Evolutionary conservation across 2,113 vertebrate genomes (phyloP), one percentile per base, ranked within the genome.

Genomic region (Coracopsis vasa): DNA sequence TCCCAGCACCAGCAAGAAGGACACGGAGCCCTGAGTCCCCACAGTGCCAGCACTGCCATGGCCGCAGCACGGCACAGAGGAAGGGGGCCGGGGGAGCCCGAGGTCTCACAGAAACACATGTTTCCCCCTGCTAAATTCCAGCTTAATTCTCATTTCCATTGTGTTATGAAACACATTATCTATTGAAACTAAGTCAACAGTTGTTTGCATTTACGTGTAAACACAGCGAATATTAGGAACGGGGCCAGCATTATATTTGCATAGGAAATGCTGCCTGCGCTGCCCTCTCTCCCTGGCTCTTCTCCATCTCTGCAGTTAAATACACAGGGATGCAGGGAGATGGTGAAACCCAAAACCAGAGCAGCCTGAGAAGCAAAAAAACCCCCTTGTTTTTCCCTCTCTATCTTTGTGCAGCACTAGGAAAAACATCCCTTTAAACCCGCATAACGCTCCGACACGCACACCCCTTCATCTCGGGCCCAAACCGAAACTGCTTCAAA

Each of bases 141-240:
- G 82, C 89, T 94, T 96, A 90, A 95, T 94, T 90, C 92, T 93
- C 65, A 93, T 96, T 94, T 88, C 88, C 95, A 92, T 93, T 95
- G 88, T 95, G 90, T 93, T 96, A 93, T 79, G 94, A 94, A 96
- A 96, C 95, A 88, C 86, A 95, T 95, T 94, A 96, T 96, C 95
- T 97, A 93, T 89, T 97, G 96, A 97, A 97, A 96, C 94, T 84
- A 96, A 97, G 96, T 96, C 95, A 96, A 95, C 92, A 97, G 94
- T 96, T 97, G 95, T 95, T 97, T 96, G 96, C 96, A 95, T 92
- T 96, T 96, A 91, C 61, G 41, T 94, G 96, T 96, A 97, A 97
- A 97, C 95, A 96, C 86, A 75, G 91, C 3, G 53, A 94, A 94
- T 92, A 94, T 94, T 82, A 95, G 95, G 94, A 96, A 88, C 13